Evolutionary conservation across 1,140 invertebrate genomes (phyloP), one percentile per base, ranked within the genome.

Genomic region (Sitodiplosis mosellana): DNA sequence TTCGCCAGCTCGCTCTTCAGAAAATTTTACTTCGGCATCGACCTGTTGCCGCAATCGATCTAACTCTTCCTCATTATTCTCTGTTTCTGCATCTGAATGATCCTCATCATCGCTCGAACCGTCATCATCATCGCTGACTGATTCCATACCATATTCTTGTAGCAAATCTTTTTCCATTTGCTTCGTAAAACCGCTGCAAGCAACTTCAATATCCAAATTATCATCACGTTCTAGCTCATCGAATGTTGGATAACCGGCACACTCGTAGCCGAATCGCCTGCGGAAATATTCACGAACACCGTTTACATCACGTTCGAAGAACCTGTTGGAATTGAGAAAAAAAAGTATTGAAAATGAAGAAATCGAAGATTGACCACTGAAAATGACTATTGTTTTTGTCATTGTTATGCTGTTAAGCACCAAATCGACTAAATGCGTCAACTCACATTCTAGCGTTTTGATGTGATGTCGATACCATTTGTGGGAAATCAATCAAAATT

Each of bases 401-500:
- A 34, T 8, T 34, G 14, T 34, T 34, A 34, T 8, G 7, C 14
- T 34, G 7, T 34, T 8, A 33, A 36, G 5, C 14, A 15, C 14
- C 20, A 21, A 17, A 17, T 33, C 5, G 27, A 12, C 19, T 14
- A 37, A 36, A 36, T 20, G 45, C 6, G 22, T 38, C 10, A 10
- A 65, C 74, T 74, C 66, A 90, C 77, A 81, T 78, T 74, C 94
- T 75, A 33, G 93, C 94, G 70, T 98, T 94, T 17, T 70, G 61
- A 69, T 98, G 94, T 42, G 79, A 80, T 0, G 83, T 95, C 6
- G 92, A 96, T 38, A 99, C 77, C 94, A 99, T 99, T 72, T 99
- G 95, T 2, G 96, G 95, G 66, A 99, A 99, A 73, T 99, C 96
- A 59, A 99, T 98, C 47, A 99, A 69, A 40, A 93, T 71, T 0